Percentiles rank a stretch among this genome's conserved stretches.
These are phyloP conservation scores for Andrena fulva DNA, from an alignment of 2,888 invertebrate species.

Conservation along the genomic window DNA sequence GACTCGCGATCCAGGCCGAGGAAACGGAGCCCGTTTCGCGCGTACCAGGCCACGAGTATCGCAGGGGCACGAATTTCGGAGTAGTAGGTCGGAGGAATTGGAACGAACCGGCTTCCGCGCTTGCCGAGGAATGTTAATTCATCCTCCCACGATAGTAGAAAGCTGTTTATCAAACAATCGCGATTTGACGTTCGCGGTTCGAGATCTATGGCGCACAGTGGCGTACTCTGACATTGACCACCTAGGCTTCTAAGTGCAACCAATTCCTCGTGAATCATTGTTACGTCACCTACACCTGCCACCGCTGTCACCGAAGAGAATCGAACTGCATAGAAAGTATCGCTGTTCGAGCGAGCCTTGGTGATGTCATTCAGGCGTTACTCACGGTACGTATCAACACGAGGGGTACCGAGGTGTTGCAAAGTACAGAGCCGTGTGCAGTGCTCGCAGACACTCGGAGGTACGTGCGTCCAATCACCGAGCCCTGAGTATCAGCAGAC, in stretches of 20 bases:
- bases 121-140: not conserved
- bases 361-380: not conserved
- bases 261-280: not conserved
- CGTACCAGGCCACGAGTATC: constrained; percentile 6
- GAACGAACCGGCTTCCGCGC: not conserved
- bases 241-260: not conserved
- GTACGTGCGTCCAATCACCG: not conserved
- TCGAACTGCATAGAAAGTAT: not conserved
- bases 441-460: no score
- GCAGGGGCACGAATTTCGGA: not conserved
- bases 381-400: not conserved
- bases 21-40: not conserved
- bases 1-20: constrained; percentile 27
- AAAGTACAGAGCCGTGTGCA: not conserved
- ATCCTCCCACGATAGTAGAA: not conserved
- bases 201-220: not conserved
- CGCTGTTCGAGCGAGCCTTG: not conserved
- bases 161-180: not conserved
- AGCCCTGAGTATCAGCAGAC: not conserved
- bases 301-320: not conserved
- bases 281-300: not conserved
- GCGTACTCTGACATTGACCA: not conserved
- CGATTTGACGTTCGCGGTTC: not conserved
- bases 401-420: not conserved
- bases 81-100: constrained; percentile 7